Evolutionary conservation across 1,140 invertebrate species (phyloP), one percentile per base, ranked within the genome.

Genomic region (Parapsyche elsis): DNA sequence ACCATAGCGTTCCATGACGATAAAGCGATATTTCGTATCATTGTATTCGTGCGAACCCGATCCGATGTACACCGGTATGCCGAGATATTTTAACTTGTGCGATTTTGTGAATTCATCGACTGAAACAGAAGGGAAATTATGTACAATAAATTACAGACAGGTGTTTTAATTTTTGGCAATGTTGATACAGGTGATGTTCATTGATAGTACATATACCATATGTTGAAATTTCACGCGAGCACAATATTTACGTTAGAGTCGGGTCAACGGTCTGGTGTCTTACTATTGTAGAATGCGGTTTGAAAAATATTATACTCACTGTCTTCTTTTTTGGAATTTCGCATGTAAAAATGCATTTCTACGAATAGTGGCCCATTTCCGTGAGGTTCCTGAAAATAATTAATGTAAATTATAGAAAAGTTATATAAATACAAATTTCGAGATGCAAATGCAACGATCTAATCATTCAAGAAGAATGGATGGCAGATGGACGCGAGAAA

Each of bases 291-390:
- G n/a, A n/a, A n/a, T n/a, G n/a, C n/a, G n/a, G n/a, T n/a, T n/a
- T n/a, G n/a, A 9, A 46, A 57, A 7, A 57, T 2, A 16, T 57
- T 57, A 76, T 82, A 87, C 92, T 92, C 90, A 96, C 94, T 93
- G 81, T 94, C 93, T 84, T 94, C 93, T 84, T 91, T 87, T 88
- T 95, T 97, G 9, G 93, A 94, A 87, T 94, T 94, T 84, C 95
- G 91, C 86, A 97, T 93, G 86, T 98, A 98, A 88, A 98, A 98
- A 89, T 97, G 94, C 90, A 97, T 96, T 90, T 99, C 97, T 71
- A 97, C 95, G 90, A 98, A 99, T 0, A 99, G 87, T 12, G 97
- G 97, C 0, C 97, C 97, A 92, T 98, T 98, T 74, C 90, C 92
- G 89, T 95, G 94, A 19, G 96, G 96, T 90, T 98, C 97, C 95